Evolutionary conservation across 1,140 invertebrate genomes (phyloP).

Genomic region (Trichogramma pretiosum): DNA sequence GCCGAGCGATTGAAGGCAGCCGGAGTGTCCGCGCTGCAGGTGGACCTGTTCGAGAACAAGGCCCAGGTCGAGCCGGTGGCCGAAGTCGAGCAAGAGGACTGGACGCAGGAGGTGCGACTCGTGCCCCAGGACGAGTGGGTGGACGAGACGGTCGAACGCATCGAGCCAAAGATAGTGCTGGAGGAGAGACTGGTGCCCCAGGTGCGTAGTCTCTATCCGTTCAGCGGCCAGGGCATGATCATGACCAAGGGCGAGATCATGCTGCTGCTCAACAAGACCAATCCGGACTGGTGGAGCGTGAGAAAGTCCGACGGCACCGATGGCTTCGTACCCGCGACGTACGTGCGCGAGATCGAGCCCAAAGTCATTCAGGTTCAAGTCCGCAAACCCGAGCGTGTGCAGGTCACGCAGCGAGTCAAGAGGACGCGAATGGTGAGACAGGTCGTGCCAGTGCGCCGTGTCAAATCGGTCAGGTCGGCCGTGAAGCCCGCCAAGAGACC

Average conservation of each 20-base stretch:
- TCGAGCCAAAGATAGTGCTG: constrained; percentile 73
- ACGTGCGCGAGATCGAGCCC: constrained; percentile 87
- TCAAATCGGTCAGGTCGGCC: constrained; percentile 47
- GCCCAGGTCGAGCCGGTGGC: constrained; percentile 57
- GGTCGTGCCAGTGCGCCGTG: constrained; percentile 64
- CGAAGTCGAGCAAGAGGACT: constrained; percentile 63
- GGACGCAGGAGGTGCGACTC: constrained; percentile 63
- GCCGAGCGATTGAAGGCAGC: constrained; percentile 72
- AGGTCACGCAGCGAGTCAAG: constrained; percentile 74
- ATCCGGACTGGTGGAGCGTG: constrained; percentile 97
- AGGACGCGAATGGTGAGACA: constrained; percentile 82
- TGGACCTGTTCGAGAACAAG: constrained; percentile 34
- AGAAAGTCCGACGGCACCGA: constrained; percentile 83
- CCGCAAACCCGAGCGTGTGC: constrained; percentile 73
- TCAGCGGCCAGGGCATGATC: constrained; percentile 86
- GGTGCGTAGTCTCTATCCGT: constrained; percentile 81
- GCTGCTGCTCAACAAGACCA: constrained; percentile 90
- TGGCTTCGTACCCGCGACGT: constrained; percentile 96
- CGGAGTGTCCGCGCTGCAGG: constrained; percentile 60
- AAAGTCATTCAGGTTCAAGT: constrained; percentile 76
- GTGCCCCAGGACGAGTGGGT: constrained; percentile 86
- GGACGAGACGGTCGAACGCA: constrained; percentile 76
- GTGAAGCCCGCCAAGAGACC: constrained; percentile 46
- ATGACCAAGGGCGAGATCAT: constrained; percentile 83
- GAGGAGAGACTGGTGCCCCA: constrained; percentile 85